A percentile compares a stretch with the other conserved stretches of the same genome.
phyloP scores from a whole-genome alignment of 2,113 vertebrate species.

The Pteronura brasiliensis region DNA sequence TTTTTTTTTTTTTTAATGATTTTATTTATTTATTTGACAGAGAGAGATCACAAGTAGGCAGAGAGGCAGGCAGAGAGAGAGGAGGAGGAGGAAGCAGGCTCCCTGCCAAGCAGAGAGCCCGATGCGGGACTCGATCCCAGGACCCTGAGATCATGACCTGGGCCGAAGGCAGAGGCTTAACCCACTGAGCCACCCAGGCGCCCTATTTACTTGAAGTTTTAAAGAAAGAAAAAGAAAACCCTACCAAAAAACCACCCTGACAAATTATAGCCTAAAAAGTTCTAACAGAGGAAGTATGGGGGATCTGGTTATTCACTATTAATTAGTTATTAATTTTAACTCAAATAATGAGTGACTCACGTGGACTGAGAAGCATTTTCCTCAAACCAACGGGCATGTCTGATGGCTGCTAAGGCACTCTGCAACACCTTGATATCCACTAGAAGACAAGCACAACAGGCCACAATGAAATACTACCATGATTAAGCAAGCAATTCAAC shows the following conservation, averaged over 20 bases:
- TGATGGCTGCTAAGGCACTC: conserved; percentile 95
- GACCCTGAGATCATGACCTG: no score
- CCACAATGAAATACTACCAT: neutral
- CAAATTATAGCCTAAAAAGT: neutral
- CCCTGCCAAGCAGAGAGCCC: no score
- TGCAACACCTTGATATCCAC: conserved; percentile 99
- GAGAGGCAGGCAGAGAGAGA: no score
- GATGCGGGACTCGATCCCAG: no score
- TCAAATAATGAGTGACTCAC: conserved; percentile 81
- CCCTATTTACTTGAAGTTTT: neutral
- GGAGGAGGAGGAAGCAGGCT: no score
- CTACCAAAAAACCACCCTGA: neutral
- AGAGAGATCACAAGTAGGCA: no score
- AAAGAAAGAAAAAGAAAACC: neutral
- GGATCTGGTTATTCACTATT: neutral
- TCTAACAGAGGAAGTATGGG: neutral
- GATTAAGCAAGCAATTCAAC: neutral
- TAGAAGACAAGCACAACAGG: conserved; percentile 62
- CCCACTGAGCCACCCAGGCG: no score
- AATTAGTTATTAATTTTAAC: neutral
- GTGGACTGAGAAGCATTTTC: conserved; percentile 98
- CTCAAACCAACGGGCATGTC: conserved; percentile 98
- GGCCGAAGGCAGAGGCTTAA: no score
- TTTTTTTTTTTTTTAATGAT: no score
- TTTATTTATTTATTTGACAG: no score